phyloP scores from a whole-genome alignment of 2,797 vertebrate species.

The Gymnodraco acuticeps region DNA sequence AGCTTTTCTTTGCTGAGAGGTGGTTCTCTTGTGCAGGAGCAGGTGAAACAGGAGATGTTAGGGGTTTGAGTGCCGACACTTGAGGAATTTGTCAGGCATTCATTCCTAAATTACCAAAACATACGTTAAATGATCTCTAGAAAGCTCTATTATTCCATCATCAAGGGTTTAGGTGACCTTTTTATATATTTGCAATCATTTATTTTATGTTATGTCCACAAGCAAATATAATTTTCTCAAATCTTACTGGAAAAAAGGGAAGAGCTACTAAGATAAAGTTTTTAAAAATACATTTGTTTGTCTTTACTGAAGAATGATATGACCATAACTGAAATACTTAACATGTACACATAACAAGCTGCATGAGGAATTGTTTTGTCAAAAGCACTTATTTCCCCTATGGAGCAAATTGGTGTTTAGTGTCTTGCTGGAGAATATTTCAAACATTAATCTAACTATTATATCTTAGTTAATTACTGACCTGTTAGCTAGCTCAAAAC shows the following conservation, averaged over 20 bases:
- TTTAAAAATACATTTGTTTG: no score
- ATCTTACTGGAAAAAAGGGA: background rate
- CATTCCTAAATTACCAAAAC: conserved; percentile 22
- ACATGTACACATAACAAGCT: no score
- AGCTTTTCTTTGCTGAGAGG: conserved; percentile 50
- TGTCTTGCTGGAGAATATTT: background rate
- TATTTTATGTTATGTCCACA: background rate
- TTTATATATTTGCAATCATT: background rate
- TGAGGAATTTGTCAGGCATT: conserved; percentile 26
- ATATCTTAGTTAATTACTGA: background rate
- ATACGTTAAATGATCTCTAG: background rate
- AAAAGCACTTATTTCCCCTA: background rate
- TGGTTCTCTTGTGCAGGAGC: conserved; percentile 24
- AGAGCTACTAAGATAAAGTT: background rate
- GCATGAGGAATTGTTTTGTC: no score
- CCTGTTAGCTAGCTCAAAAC: background rate
- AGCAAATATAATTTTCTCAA: background rate
- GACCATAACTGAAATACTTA: no score
- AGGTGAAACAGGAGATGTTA: conserved; percentile 61
- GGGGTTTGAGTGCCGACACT: conserved; percentile 1
- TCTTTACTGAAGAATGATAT: no score
- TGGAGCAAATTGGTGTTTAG: background rate
- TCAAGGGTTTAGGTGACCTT: background rate
- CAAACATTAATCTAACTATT: background rate
- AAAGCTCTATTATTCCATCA: background rate